Base-by-base conservation (phyloP, 2,888 invertebrate species). In the Chydorus sphaericus region DNA sequence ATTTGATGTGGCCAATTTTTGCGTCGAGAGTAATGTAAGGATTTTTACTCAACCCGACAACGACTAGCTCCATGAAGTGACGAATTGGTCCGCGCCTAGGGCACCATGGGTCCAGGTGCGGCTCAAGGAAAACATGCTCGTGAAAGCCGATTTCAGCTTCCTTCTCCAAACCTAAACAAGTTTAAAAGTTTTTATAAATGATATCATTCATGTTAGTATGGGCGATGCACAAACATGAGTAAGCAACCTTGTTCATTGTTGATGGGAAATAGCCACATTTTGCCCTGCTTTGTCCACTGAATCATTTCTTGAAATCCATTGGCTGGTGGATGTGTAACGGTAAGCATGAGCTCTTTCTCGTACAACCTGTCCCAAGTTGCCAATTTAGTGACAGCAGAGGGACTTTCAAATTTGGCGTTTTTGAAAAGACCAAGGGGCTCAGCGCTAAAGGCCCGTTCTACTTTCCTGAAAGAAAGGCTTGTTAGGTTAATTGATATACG, bases 61-160 rank as follows among this genome's bases (percentile, higher is more conserved):
- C 85, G 0, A 97, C 94, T 6, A 97, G 74, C 66, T 98, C 94
- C 97, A 98, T 97, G 68, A 93, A 98, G 70, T 96, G 90, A 7
- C 92, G 77, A 61, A 98, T 76, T 0, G 97, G 96, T 0, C 96
- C 97, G 62, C 76, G 80, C 48, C 73, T 76, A 0, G 97, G 96
- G 67, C 97, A 96, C 86, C 91, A 91, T 1, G 77, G 79, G 63
- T 85, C 82, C 16, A 97, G 73, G 66, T 88, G 82, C 16, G 80
- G 74, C 59, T 96, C 94, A 11, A 97, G 73, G 70, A 98, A 94
- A 28, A 98, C 79, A 68, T 98, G 98, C 62, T 97, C 92, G 0
- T 90, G 81, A 69, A 98, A 98, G 62, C 86, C 83, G 0, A 71
- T 68, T 81, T 80, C 66, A 18, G 66, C 66, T 61, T 78, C 77